Conservation (phyloP, 2,888 invertebrate species). For the Papilio gigon region DNA sequence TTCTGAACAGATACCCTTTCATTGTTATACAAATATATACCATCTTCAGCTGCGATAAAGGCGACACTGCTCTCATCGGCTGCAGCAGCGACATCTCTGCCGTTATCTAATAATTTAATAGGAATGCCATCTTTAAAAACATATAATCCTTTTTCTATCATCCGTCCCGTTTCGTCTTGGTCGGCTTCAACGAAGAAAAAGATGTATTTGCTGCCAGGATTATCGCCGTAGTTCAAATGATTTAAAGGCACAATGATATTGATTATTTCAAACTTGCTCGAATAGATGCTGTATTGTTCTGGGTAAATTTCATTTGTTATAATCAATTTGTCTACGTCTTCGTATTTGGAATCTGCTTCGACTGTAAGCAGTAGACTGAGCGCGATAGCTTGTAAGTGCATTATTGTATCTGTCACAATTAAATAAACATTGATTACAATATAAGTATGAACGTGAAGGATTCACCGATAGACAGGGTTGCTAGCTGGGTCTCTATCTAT, state of each 20-base stretch:
- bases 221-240: conserved; percentile 44
- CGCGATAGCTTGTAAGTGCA: conserved; percentile 9
- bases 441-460: too few species aligned
- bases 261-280: conserved; percentile 47
- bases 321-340: conserved; percentile 30
- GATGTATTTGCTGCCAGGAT: background rate
- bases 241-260: conserved; percentile 48
- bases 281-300: conserved; percentile 42
- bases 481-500: too few species aligned
- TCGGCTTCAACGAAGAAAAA: conserved; percentile 52
- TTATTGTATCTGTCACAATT: conserved; percentile 15
- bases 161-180: conserved; percentile 41
- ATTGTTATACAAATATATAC: conserved; percentile 45
- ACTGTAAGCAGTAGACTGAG: background rate
- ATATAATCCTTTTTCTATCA: conserved; percentile 43
- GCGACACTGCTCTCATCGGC: conserved; percentile 40
- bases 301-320: conserved; percentile 41
- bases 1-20: conserved; percentile 45
- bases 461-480: too few species aligned
- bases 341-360: background rate
- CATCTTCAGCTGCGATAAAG: conserved; percentile 46
- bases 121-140: conserved; percentile 42
- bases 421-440: too few species aligned
- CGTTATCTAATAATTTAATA: conserved; percentile 45
- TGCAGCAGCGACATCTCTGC: conserved; percentile 43